Conservation (phyloP, 2,888 invertebrate genomes). For the Dasypolia templi region DNA sequence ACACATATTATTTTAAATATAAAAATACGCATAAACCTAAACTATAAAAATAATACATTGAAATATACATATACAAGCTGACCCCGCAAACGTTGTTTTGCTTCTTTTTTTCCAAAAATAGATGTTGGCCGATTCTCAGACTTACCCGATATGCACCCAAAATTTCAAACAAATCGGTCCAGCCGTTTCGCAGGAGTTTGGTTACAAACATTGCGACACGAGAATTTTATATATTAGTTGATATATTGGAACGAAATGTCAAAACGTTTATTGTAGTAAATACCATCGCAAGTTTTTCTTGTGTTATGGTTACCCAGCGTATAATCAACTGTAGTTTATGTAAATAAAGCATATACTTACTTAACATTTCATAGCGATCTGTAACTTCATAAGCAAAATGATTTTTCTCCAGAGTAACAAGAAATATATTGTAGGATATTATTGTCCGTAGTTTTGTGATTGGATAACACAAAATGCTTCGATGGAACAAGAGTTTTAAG, state of each 20-base stretch:
- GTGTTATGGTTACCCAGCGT: background rate
- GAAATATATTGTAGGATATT: conserved; percentile 17
- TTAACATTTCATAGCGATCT: background rate
- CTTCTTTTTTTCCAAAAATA: too few species aligned
- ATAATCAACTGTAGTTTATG: background rate
- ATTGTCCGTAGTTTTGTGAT: conserved; percentile 35
- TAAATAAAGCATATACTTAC: background rate
- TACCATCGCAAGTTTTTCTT: conserved; percentile 9
- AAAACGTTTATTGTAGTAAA: conserved; percentile 34
- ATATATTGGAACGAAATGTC: conserved; percentile 35
- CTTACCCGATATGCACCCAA: too few species aligned
- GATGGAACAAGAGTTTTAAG: background rate
- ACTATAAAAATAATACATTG: too few species aligned
- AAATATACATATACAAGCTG: too few species aligned
- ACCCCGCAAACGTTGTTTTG: too few species aligned
- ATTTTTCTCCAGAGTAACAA: conserved; percentile 1
- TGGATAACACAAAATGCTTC: conserved; percentile 25
- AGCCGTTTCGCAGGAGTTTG: too few species aligned
- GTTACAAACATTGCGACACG: too few species aligned
- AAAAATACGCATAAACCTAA: too few species aligned
- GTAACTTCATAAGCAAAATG: conserved; percentile 17
- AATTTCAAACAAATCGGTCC: too few species aligned
- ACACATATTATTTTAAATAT: too few species aligned
- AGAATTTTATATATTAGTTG: too few species aligned
- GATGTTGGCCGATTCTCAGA: too few species aligned